Evolutionary conservation across 53 echinoderm and acorn worm genomes (phyloP).

Genomic region (Antedon mediterranea): DNA sequence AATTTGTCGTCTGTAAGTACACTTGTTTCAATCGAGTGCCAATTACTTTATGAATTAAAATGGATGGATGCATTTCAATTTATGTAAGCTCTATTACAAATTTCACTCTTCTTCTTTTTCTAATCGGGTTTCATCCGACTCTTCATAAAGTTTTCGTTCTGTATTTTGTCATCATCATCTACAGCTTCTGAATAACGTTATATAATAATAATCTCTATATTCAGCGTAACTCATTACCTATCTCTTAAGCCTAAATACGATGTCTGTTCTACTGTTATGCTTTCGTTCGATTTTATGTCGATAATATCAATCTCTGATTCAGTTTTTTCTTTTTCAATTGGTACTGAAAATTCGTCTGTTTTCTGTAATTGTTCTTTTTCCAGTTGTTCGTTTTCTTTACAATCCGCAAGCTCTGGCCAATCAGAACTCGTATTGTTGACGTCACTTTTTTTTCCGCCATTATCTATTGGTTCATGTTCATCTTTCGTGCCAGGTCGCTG

Average conservation of each 20-base stretch:
- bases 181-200: no score
- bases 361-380: not conserved
- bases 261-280: not conserved
- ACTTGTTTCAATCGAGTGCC: not conserved
- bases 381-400: not conserved
- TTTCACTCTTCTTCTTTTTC: no score
- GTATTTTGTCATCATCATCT: no score
- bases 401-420: not conserved
- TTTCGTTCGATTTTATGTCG: not conserved
- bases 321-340: not conserved
- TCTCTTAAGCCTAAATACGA: not conserved
- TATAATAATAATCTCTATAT: no score
- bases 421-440: not conserved
- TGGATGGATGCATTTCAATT: not conserved
- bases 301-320: not conserved
- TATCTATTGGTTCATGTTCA: not conserved
- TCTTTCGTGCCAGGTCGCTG: not conserved
- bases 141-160: no score
- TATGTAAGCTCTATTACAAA: no score
- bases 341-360: not conserved
- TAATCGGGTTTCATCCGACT: no score
- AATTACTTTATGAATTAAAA: not conserved
- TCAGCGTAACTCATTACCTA: not conserved
- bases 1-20: not conserved
- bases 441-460: not conserved